Conservation (phyloP, 1,140 invertebrate species). For the Diorhabda elongata region DNA sequence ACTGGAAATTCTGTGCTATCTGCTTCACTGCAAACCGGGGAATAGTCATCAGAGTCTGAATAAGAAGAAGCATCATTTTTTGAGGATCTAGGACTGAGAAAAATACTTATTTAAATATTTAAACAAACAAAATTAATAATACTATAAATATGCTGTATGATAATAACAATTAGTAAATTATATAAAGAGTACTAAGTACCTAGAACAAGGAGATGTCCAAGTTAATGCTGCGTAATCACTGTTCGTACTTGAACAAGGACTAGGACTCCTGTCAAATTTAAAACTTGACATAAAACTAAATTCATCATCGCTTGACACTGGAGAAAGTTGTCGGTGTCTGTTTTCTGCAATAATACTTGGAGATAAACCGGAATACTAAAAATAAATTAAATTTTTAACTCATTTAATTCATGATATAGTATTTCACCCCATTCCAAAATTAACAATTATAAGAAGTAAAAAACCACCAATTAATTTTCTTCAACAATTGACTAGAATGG, state of each 20-base stretch:
- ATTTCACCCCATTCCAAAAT: too few species aligned
- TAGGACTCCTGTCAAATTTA: slow-evolving; percentile 20
- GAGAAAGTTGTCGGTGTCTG: background rate
- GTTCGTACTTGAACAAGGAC: slow-evolving; percentile 25
- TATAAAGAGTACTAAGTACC: background rate
- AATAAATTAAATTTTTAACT: background rate
- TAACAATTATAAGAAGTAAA: too few species aligned
- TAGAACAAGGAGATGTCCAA: slow-evolving; percentile 17
- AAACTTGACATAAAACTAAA: background rate
- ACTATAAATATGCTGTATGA: too few species aligned
- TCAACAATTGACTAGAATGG: too few species aligned
- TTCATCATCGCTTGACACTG: slow-evolving; percentile 29
- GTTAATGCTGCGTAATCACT: slow-evolving; percentile 20
- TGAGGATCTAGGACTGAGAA: slow-evolving; percentile 14
- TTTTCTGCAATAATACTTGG: too few species aligned
- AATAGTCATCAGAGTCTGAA: slow-evolving; percentile 46
- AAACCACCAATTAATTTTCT: too few species aligned
- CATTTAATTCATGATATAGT: too few species aligned
- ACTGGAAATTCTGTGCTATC: slow-evolving; percentile 42
- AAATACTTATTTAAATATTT: background rate
- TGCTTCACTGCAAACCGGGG: slow-evolving; percentile 53
- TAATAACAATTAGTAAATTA: too few species aligned
- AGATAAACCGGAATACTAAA: background rate
- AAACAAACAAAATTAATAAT: too few species aligned
- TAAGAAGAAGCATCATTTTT: slow-evolving; percentile 23